These are phyloP conservation scores for Chaetops frenatus DNA, from an alignment of 2,113 vertebrate genomes.

Conservation along the genomic window DNA sequence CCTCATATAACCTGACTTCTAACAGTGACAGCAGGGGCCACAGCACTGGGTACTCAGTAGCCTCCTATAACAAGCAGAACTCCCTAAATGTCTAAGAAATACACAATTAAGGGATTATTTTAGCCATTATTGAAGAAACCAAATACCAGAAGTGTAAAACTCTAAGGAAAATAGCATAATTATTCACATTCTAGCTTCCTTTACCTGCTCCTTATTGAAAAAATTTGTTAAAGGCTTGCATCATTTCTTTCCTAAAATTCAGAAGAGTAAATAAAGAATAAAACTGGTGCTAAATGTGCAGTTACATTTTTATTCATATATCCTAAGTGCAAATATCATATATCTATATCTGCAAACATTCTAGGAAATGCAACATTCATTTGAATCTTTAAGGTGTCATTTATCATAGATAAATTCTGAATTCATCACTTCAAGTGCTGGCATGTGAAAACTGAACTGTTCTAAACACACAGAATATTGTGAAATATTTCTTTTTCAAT, in stretches of 20 bases:
- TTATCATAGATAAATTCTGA: background rate
- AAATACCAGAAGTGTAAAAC: background rate
- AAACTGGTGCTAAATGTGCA: background rate
- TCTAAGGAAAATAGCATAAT: background rate
- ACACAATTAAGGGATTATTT: background rate
- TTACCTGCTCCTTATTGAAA: background rate
- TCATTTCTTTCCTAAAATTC: background rate
- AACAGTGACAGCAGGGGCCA: background rate
- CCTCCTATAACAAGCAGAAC: background rate
- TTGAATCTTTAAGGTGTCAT: background rate
- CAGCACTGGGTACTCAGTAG: background rate
- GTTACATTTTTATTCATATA: background rate
- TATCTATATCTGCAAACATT: background rate
- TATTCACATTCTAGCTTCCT: background rate
- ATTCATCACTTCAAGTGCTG: background rate
- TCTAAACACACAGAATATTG: background rate
- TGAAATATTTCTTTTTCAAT: background rate
- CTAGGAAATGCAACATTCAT: background rate
- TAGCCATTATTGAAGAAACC: background rate
- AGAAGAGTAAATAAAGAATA: background rate
- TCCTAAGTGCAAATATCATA: background rate
- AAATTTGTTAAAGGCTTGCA: background rate
- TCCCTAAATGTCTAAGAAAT: background rate
- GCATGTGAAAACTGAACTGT: background rate
- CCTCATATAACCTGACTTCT: background rate